Evolutionary conservation across 2,797 vertebrate genomes (phyloP).

Genomic region (Spinibarbus caldwelli): DNA sequence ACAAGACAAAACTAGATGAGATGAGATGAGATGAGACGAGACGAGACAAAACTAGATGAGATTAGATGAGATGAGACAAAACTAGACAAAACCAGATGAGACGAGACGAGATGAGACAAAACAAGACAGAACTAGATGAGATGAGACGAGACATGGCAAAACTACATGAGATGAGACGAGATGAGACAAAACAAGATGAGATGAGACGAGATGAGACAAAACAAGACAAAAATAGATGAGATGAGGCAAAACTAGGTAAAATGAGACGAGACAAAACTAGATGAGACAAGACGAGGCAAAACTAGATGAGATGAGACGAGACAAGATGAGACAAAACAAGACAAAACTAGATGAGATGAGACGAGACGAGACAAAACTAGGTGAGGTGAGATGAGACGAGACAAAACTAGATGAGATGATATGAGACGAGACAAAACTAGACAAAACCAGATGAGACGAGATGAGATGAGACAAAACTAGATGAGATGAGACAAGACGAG

Average conservation of each 20-base stretch:
- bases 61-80: neutral
- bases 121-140: neutral
- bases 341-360: neutral
- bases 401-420: fast-evolving
- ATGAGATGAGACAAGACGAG: neutral
- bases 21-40: neutral
- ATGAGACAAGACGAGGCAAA: neutral
- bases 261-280: neutral
- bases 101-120: neutral
- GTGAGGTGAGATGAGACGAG: neutral
- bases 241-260: neutral
- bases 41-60: no score
- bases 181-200: fast-evolving
- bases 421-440: neutral
- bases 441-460: neutral
- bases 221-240: fast-evolving
- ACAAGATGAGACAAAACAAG: fast-evolving
- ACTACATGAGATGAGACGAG: neutral
- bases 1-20: neutral
- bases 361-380: no score
- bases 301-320: neutral
- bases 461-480: fast-evolving
- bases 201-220: fast-evolving
- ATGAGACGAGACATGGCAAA: no score
- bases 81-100: neutral